These are phyloP conservation scores for Tanypteryx hageni DNA, from an alignment of 2,888 invertebrate genomes.

Conservation along the genomic window DNA sequence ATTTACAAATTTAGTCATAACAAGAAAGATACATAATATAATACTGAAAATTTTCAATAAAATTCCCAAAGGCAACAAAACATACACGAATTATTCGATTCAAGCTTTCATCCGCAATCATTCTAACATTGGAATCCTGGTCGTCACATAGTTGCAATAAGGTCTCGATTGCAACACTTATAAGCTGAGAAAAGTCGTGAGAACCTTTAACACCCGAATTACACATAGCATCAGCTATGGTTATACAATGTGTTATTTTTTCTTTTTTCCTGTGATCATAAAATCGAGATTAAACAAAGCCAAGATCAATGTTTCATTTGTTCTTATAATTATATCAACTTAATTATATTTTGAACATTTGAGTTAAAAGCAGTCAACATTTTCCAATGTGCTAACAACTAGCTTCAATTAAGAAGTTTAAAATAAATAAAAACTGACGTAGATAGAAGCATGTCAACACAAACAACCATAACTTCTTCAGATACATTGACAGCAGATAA, in stretches of 20 bases:
- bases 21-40: background rate
- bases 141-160: slow-evolving; percentile 86
- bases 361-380: no score
- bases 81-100: slow-evolving; percentile 85
- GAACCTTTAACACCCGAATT: slow-evolving; percentile 80
- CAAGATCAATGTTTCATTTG: no score
- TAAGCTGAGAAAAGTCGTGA: slow-evolving; percentile 80
- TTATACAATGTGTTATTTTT: slow-evolving; percentile 84
- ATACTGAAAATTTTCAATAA: background rate
- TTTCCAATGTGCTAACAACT: background rate
- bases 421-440: background rate
- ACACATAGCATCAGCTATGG: slow-evolving; percentile 85
- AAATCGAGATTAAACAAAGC: no score
- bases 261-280: slow-evolving; percentile 82
- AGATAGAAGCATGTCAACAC: background rate
- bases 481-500: background rate
- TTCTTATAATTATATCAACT: no score
- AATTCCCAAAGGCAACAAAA: slow-evolving; percentile 42
- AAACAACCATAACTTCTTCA: background rate
- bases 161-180: slow-evolving; percentile 84
- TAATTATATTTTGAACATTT: no score
- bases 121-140: slow-evolving; percentile 85
- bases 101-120: slow-evolving; percentile 89
- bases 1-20: slow-evolving; percentile 65
- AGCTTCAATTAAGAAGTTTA: background rate